Percentiles rank a stretch among this genome's conserved stretches.
phyloP scores from a whole-genome alignment of 2,113 vertebrate genomes.

The Callocephalon fimbriatum region DNA sequence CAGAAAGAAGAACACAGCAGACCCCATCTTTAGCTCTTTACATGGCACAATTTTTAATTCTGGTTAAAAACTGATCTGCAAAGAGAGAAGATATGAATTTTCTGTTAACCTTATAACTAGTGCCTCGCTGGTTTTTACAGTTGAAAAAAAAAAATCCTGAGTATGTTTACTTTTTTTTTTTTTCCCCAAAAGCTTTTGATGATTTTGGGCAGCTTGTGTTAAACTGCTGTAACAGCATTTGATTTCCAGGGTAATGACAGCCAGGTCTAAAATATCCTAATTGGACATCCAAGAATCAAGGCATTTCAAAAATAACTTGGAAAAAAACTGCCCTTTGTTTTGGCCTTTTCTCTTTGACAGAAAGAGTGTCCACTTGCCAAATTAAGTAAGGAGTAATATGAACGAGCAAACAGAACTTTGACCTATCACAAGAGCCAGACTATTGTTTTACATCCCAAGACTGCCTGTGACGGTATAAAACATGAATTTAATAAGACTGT shows the following conservation, averaged over 20 bases:
- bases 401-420: conserved; percentile 20
- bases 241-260: conserved; percentile 7
- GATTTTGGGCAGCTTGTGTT: neutral
- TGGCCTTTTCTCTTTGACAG: neutral
- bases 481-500: neutral
- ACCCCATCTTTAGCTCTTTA: neutral
- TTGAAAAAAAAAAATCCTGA: neutral
- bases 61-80: neutral
- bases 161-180: neutral
- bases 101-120: neutral
- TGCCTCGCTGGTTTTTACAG: neutral
- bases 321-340: conserved; percentile 13
- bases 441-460: conserved; percentile 21
- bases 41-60: neutral
- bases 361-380: neutral
- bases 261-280: conserved; percentile 13
- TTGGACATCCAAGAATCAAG: neutral
- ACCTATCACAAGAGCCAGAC: neutral
- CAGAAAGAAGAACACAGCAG: neutral
- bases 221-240: neutral
- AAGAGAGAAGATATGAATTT: neutral
- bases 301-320: conserved; percentile 17
- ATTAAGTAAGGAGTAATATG: conserved; percentile 35
- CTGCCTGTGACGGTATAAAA: conserved; percentile 12
- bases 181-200: neutral